Percentiles rank a stretch among this genome's conserved stretches.
phyloP scores from a whole-genome alignment of 2,113 vertebrate genomes.

The Channa argus region DNA sequence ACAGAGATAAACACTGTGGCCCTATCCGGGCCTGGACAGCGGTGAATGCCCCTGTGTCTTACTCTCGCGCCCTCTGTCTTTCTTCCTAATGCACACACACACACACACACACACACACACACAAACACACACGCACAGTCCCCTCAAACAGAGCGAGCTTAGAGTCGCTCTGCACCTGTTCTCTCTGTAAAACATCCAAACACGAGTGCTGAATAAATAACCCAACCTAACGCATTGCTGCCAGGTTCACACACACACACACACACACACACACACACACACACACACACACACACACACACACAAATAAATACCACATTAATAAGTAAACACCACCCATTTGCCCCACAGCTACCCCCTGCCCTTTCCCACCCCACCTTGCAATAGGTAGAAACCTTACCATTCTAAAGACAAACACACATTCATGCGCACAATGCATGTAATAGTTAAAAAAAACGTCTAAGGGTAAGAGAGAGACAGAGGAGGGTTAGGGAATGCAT shows the following conservation, averaged over 20 bases:
- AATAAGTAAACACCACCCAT: constrained; percentile 82
- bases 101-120: constrained; percentile 35
- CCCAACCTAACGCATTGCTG: constrained; percentile 73
- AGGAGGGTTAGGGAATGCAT: background rate
- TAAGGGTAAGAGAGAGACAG: constrained; percentile 27
- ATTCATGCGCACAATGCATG: constrained; percentile 32
- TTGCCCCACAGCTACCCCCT: constrained; percentile 57
- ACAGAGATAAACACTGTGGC: constrained; percentile 55
- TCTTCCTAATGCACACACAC: constrained; percentile 40
- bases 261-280: constrained; percentile 56
- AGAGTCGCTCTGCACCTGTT: constrained; percentile 83
- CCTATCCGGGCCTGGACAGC: constrained; percentile 70
- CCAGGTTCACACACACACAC: constrained; percentile 70
- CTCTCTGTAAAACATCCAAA: constrained; percentile 86
- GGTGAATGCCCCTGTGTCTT: constrained; percentile 75
- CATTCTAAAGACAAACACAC: constrained; percentile 62
- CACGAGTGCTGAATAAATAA: constrained; percentile 84
- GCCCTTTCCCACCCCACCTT: constrained; percentile 16
- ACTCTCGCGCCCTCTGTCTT: constrained; percentile 32
- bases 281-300: constrained; percentile 48
- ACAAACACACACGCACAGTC: constrained; percentile 43
- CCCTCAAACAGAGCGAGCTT: constrained; percentile 75
- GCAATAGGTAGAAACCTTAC: constrained; percentile 51
- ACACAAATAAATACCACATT: constrained; percentile 81
- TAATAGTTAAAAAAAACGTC: constrained; percentile 58